Evolutionary conservation across 37 sponge, comb jelly and placozoan species (phyloP), one percentile per base, ranked within the genome.

Genomic region (Agelas oroides): DNA sequence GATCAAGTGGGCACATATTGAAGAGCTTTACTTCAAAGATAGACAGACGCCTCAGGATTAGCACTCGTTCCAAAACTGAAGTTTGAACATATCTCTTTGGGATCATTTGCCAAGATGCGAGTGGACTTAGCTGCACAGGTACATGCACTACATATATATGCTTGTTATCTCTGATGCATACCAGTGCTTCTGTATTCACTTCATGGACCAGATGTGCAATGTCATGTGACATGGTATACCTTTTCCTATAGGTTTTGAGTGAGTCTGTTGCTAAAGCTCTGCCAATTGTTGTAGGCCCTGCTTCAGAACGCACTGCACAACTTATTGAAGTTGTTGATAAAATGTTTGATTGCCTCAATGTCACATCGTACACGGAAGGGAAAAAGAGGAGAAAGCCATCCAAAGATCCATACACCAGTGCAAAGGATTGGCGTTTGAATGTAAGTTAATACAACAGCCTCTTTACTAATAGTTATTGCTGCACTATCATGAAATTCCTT

Each of bases 121-220:
- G 76, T 75, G 55, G 58, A 75, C 34, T 58, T 75, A 25, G 76
- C 76, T 28, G 76, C 55, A 55, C 76, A 71, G 53, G 73, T 71
- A 71, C 23, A n/a, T n/a, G n/a, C n/a, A n/a, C n/a, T n/a, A n/a
- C n/a, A n/a, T n/a, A n/a, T n/a, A n/a, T n/a, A n/a, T n/a, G n/a
- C n/a, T n/a, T n/a, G n/a, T n/a, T n/a, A n/a, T n/a, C n/a, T n/a
- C n/a, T n/a, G n/a, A n/a, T n/a, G n/a, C n/a, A n/a, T n/a, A n/a
- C n/a, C n/a, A n/a, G n/a, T n/a, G n/a, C n/a, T n/a, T n/a, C n/a
- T n/a, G n/a, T n/a, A n/a, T n/a, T 52, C 25, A 41, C 18, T 39
- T 3, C 46, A n/a, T n/a, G n/a, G n/a, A n/a, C n/a, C n/a, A n/a
- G n/a, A n/a, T 23, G 46, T 46, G n/a, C n/a, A n/a, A n/a, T n/a